Conservation (phyloP, 2,797 vertebrate species). For the Acanthis flammea region DNA sequence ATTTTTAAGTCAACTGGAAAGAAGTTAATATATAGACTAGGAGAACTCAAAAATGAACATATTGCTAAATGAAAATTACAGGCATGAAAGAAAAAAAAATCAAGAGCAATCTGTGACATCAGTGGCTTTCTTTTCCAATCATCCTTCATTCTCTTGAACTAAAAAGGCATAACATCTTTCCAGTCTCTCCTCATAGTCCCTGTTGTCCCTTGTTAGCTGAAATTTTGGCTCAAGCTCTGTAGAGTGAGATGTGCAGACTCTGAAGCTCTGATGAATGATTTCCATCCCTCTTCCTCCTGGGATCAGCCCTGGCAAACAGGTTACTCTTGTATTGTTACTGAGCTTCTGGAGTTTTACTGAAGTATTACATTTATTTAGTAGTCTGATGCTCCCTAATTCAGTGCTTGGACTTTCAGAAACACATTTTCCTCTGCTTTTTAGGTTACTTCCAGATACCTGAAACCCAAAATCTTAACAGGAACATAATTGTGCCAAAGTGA, state of each 20-base stretch:
- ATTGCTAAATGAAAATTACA: neutral
- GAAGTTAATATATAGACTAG: neutral
- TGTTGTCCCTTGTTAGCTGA: neutral
- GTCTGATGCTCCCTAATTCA: rapidly evolving
- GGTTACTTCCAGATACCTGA: neutral
- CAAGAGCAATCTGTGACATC: neutral
- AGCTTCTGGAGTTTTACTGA: neutral
- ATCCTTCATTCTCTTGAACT: neutral
- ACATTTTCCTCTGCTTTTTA: neutral
- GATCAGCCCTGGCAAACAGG: neutral
- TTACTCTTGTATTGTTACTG: neutral
- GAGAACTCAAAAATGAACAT: neutral
- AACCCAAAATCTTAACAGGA: neutral
- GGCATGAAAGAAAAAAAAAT: neutral
- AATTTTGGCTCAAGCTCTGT: neutral
- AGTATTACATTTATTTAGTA: neutral
- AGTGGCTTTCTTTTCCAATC: neutral
- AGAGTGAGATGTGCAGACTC: neutral
- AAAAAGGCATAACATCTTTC: neutral
- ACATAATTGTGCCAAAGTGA: neutral
- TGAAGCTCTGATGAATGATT: neutral
- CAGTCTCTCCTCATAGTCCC: neutral
- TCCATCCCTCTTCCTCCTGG: neutral
- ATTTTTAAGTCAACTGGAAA: neutral
- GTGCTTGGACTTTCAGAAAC: neutral